phyloP scores from a whole-genome alignment of 2,888 invertebrate species.

The Dynastes grantii region DNA sequence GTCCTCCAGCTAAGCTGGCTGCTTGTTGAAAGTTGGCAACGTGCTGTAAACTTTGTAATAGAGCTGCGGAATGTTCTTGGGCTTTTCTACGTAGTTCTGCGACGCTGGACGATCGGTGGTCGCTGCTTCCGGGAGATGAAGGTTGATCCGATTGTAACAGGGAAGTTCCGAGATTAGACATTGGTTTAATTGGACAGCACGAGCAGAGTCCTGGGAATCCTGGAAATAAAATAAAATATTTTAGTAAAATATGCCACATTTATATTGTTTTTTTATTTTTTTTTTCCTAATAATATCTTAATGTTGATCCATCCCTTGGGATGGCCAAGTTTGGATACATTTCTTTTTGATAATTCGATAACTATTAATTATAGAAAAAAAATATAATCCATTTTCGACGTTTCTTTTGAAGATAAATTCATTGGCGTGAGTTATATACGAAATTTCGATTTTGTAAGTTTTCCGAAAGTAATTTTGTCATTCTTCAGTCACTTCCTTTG shows the following conservation, averaged over 20 bases:
- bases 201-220: conserved; percentile 87
- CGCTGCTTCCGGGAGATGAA: conserved; percentile 68
- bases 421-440: too few species aligned
- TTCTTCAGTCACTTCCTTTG: too few species aligned
- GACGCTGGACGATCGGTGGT: conserved; percentile 88
- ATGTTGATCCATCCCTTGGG: too few species aligned
- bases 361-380: too few species aligned
- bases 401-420: too few species aligned
- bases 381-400: too few species aligned
- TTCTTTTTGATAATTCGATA: too few species aligned
- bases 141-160: conserved; percentile 60
- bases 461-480: too few species aligned
- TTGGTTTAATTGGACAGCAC: conserved; percentile 83
- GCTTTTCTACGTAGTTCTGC: conserved; percentile 94
- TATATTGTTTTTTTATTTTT: background rate
- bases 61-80: conserved; percentile 94
- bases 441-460: too few species aligned
- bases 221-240: conserved; percentile 62
- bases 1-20: conserved; percentile 70
- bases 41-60: conserved; percentile 82
- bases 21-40: conserved; percentile 77
- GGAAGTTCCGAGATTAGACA: conserved; percentile 65
- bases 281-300: too few species aligned
- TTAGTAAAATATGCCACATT: too few species aligned
- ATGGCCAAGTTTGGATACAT: too few species aligned